Conservation (phyloP, 2,113 vertebrate genomes). For the Azemiops feae region DNA sequence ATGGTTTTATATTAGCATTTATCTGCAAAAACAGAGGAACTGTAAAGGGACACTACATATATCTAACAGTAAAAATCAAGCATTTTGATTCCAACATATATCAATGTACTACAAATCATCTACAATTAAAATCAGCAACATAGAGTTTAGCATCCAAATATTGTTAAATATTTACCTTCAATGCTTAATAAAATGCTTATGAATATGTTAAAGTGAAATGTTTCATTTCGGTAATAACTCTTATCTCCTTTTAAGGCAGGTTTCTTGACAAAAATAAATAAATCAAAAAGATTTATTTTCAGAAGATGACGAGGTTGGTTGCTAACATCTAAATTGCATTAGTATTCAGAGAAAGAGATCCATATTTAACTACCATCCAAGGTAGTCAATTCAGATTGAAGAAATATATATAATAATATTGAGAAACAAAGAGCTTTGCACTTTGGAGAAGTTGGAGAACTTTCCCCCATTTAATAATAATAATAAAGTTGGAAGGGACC, state of each 20-base stretch:
- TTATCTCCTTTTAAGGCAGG: conserved; percentile 21
- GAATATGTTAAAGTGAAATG: conserved; percentile 38
- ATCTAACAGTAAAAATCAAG: conserved; percentile 65
- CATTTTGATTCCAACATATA: conserved; percentile 60
- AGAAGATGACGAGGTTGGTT: conserved; percentile 17
- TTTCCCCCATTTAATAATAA: accelerated
- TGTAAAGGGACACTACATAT: conserved; percentile 53
- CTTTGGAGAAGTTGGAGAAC: not conserved
- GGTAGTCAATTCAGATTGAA: not conserved
- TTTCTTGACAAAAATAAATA: conserved; percentile 19
- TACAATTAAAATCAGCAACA: conserved; percentile 54
- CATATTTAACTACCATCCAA: not conserved
- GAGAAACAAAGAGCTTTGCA: not conserved
- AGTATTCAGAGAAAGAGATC: not conserved
- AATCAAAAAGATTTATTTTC: conserved; percentile 45
- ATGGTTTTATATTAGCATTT: conserved; percentile 73
- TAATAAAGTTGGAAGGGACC: no score
- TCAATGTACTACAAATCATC: conserved; percentile 60
- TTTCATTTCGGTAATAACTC: conserved; percentile 40
- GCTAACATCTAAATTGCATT: conserved; percentile 6
- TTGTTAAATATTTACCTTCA: conserved; percentile 38
- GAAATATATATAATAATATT: not conserved
- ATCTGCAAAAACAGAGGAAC: conserved; percentile 64
- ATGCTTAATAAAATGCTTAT: conserved; percentile 56
- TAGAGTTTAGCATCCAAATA: conserved; percentile 36